Evolutionary conservation across 1,140 invertebrate genomes (phyloP).

Genomic region (Heterodera schachtii): DNA sequence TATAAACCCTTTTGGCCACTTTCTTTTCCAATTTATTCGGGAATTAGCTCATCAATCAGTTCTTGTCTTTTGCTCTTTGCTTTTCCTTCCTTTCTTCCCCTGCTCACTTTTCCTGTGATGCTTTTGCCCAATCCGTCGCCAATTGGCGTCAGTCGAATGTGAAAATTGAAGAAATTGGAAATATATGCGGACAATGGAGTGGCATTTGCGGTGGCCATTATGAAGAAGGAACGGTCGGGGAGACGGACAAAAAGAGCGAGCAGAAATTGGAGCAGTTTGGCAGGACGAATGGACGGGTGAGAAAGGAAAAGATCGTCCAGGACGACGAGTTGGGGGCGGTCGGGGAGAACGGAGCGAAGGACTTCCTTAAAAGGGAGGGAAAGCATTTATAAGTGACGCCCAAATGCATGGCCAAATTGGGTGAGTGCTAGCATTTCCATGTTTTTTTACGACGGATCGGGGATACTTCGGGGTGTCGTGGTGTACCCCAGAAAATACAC

Average conservation of each 20-base stretch:
- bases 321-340: constrained; percentile 4
- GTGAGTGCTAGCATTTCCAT: no score
- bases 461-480: no score
- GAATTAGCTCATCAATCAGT: no score
- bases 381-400: neutral
- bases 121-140: constrained; percentile 41
- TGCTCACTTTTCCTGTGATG: constrained; percentile 34
- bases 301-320: constrained; percentile 34
- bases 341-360: neutral
- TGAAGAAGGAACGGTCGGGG: constrained; percentile 28
- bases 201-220: constrained; percentile 11
- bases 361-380: neutral
- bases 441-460: no score
- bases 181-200: neutral
- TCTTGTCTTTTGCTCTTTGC: no score
- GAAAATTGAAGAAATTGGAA: constrained; percentile 16
- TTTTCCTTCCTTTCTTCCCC: neutral
- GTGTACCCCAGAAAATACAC: no score
- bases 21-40: no score
- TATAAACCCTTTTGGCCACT: no score
- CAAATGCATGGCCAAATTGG: neutral
- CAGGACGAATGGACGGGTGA: constrained; percentile 13
- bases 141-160: constrained; percentile 27
- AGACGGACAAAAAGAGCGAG: constrained; percentile 15
- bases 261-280: constrained; percentile 33